phyloP scores from a whole-genome alignment of 2,888 invertebrate genomes.

The Cylloceria caligata region DNA sequence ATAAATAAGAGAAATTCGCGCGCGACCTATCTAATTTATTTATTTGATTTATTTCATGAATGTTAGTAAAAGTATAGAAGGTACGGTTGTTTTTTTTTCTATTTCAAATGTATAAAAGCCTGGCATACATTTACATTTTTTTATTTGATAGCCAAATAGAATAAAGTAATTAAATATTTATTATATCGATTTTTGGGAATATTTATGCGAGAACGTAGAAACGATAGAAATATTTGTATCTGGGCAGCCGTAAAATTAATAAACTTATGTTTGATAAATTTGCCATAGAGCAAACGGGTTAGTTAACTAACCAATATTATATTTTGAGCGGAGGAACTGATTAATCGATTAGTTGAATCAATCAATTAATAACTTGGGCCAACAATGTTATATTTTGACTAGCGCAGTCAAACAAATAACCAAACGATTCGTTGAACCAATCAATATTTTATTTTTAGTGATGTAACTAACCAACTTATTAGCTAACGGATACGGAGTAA shows the following conservation, averaged over 20 bases:
- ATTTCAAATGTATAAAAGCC: background rate
- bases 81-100: background rate
- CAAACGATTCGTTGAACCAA: no score
- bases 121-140: background rate
- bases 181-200: background rate
- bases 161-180: background rate
- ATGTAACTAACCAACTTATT: no score
- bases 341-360: no score
- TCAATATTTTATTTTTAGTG: no score
- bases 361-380: no score
- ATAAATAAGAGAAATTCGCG: conserved; percentile 30
- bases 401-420: no score
- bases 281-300: background rate
- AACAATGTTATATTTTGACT: no score
- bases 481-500: no score
- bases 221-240: background rate
- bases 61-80: background rate
- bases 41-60: background rate
- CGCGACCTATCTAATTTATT: background rate
- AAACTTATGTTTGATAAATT: background rate
- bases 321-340: no score
- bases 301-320: no score
- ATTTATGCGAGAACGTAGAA: background rate
- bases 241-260: background rate
- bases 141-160: background rate